These are phyloP conservation scores for Drosophila pseudoobscura DNA, from an alignment of 1,140 invertebrate genomes.

Conservation along the genomic window DNA sequence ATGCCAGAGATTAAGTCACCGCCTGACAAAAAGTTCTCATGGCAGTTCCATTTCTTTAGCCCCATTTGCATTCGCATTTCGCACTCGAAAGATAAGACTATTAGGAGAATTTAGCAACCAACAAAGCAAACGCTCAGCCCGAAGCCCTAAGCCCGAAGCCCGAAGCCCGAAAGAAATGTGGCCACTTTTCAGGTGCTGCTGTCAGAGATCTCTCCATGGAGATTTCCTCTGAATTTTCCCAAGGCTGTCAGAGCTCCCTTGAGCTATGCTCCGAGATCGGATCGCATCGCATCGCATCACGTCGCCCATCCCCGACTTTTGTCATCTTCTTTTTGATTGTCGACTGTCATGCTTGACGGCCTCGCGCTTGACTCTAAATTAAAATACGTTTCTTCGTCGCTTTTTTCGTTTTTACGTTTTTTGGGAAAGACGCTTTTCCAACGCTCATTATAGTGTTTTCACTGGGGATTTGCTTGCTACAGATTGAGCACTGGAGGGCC, in stretches of 20 bases:
- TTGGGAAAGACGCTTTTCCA: constrained; percentile 53
- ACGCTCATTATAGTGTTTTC: constrained; percentile 72
- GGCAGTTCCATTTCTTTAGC: constrained; percentile 72
- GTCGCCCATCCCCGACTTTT: constrained; percentile 52
- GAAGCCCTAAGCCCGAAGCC: not conserved
- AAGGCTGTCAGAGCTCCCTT: constrained; percentile 66
- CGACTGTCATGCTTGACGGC: constrained; percentile 71
- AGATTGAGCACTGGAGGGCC: constrained; percentile 49
- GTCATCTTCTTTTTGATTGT: constrained; percentile 64
- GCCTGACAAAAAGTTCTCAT: constrained; percentile 68
- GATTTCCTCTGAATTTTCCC: constrained; percentile 59
- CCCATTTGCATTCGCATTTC: constrained; percentile 64
- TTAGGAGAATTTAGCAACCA: constrained; percentile 80
- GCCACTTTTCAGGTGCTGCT: constrained; percentile 67
- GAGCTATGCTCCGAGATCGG: constrained; percentile 38
- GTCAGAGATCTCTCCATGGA: constrained; percentile 47
- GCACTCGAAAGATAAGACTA: constrained; percentile 66
- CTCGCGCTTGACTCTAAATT: constrained; percentile 70
- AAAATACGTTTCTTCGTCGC: constrained; percentile 44
- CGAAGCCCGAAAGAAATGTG: constrained; percentile 62
- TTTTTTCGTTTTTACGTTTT: constrained; percentile 15
- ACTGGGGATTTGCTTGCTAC: constrained; percentile 50
- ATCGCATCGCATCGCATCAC: constrained; percentile 23
- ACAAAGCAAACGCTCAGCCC: constrained; percentile 41
- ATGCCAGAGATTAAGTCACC: constrained; percentile 71